A percentile compares a stretch with the other conserved stretches of the same genome.
Conservation (phyloP, 1,140 invertebrate genomes). For the Brachystomella parvula region DNA sequence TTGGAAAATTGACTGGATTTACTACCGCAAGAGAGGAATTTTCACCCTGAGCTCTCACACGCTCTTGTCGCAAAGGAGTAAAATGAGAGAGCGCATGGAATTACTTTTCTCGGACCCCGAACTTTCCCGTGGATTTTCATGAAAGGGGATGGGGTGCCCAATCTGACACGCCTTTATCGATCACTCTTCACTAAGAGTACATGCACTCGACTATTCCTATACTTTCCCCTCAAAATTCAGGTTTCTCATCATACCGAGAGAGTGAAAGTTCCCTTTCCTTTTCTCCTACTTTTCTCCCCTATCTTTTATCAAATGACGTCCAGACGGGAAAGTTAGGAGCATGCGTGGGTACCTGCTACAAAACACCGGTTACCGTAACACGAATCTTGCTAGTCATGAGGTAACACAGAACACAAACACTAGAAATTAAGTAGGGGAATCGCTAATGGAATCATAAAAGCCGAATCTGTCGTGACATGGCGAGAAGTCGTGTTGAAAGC, state of each 20-base stretch:
- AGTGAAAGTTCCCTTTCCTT: background rate
- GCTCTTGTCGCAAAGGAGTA: background rate
- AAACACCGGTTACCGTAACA: too few species aligned
- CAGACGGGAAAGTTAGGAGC: too few species aligned
- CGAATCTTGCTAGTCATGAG: too few species aligned
- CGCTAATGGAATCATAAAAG: too few species aligned
- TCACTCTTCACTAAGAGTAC: background rate
- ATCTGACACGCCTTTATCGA: slow-evolving; percentile 31
- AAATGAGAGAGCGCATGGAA: background rate
- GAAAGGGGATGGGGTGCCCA: slow-evolving; percentile 2
- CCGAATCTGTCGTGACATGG: too few species aligned
- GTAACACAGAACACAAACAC: too few species aligned
- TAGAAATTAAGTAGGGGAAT: too few species aligned
- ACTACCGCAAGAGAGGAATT: background rate
- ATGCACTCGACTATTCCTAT: background rate
- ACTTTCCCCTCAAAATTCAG: background rate
- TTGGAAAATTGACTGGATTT: too few species aligned
- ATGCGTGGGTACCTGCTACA: too few species aligned
- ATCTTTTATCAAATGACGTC: too few species aligned
- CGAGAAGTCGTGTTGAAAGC: too few species aligned
- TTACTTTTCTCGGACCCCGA: slow-evolving; percentile 10
- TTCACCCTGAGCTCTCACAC: background rate
- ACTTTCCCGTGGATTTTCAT: background rate
- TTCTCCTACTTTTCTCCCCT: too few species aligned
- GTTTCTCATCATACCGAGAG: background rate